These are phyloP conservation scores for Siphlonurus alternatus DNA, from an alignment of 2,888 invertebrate species.

Conservation along the genomic window DNA sequence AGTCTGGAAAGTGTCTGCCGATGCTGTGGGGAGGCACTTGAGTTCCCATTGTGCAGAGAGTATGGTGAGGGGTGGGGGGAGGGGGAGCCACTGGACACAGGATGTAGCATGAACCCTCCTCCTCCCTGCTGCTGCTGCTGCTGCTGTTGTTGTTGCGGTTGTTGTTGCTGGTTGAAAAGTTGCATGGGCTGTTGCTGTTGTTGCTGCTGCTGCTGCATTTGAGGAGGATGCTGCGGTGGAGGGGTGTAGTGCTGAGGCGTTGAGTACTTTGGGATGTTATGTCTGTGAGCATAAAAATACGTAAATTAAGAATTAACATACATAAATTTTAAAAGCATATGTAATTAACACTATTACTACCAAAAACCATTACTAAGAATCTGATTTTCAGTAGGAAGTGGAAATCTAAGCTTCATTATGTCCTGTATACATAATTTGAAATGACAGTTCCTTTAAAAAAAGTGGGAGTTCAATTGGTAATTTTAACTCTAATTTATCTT, in stretches of 20 bases:
- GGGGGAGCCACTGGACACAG: not conserved
- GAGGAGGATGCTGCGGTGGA: conserved; percentile 14
- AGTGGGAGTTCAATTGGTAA: too few relatives aligned
- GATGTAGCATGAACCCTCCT: conserved; percentile 2
- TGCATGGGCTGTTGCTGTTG: conserved; percentile 20
- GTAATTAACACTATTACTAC: too few relatives aligned
- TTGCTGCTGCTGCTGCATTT: conserved; percentile 18
- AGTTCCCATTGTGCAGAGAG: conserved; percentile 6
- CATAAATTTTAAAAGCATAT: too few relatives aligned
- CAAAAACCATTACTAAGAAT: too few relatives aligned
- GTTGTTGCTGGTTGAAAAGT: conserved; percentile 17
- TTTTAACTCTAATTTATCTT: too few relatives aligned
- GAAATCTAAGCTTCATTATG: too few relatives aligned
- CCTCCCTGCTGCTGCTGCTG: conserved; percentile 6
- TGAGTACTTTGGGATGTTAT: conserved; percentile 1
- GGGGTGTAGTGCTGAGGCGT: conserved; percentile 20
- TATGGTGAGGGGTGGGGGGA: conserved; percentile 2
- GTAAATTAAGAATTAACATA: too few relatives aligned
- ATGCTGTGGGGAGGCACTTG: conserved; percentile 1
- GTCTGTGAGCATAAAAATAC: not conserved
- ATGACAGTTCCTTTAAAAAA: too few relatives aligned
- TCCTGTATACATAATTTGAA: too few relatives aligned
- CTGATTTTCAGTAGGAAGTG: too few relatives aligned
- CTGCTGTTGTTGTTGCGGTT: not conserved
- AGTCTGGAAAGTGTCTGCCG: conserved; percentile 17